phyloP scores from a whole-genome alignment of 1,140 invertebrate genomes.

The Leptestheria dahalacensis region DNA sequence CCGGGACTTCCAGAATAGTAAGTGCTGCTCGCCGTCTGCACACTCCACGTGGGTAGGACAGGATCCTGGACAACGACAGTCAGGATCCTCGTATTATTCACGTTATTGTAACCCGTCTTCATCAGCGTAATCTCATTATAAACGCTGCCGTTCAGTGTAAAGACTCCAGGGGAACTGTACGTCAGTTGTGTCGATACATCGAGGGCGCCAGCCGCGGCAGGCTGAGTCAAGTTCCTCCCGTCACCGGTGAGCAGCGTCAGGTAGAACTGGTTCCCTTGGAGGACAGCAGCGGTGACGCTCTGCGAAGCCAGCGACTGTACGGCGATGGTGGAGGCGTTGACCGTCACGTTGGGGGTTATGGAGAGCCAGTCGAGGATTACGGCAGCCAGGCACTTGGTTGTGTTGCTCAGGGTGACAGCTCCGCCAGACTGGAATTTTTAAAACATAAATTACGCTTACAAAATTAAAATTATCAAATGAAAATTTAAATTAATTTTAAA shows the following conservation, averaged over 20 bases:
- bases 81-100: slow-evolving; percentile 2
- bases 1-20: background rate
- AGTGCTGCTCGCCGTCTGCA: background rate
- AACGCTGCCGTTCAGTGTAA: background rate
- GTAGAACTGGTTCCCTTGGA: background rate
- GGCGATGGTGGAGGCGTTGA: background rate
- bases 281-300: background rate
- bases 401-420: background rate
- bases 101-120: background rate
- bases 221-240: background rate
- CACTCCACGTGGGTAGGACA: background rate
- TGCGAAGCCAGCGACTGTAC: background rate
- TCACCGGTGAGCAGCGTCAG: background rate
- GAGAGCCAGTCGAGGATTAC: background rate
- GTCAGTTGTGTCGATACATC: background rate
- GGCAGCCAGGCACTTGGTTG: background rate
- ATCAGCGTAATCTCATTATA: slow-evolving; percentile 1
- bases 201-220: background rate
- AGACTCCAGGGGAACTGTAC: background rate
- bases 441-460: background rate
- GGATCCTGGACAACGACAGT: slow-evolving; percentile 7
- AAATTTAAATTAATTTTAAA: background rate
- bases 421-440: background rate
- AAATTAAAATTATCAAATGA: background rate
- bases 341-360: background rate